Base-by-base conservation (phyloP, 2,888 invertebrate genomes). In the Cantharis flavilabris region DNA sequence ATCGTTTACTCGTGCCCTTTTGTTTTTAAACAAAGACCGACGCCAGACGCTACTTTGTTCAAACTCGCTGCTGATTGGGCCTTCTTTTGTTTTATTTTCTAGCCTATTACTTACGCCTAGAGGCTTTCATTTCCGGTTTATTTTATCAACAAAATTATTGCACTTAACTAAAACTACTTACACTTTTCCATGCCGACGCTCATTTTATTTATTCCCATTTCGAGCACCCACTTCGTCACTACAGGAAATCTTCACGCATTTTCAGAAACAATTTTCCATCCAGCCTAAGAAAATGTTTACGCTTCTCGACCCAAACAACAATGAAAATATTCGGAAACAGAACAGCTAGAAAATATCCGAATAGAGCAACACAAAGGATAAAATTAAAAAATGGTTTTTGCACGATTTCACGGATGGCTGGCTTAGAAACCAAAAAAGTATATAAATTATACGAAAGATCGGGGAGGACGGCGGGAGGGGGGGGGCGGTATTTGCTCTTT, bases 41-140 rank as follows among this genome's bases (percentile, higher is more conserved):
- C 86, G 86, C 86, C 86, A 86, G 86, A 86, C 86, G 84, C 85
- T 86, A 86, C 86, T 86, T 86, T 86, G 86, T 86, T 86, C 83
- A 83, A 82, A 84, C 84, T 86, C 84, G 79, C 79, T 83, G 81
- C 84, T 86, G 87, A 87, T 87, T 87, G 86, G 86, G 83, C 83
- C 82, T 83, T 85, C 86, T 86, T 87, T 87, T 87, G 87, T 87
- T 86, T 86, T 86, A 85, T 86, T 85, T 84, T 82, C 83, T 85
- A 83, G 83, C 84, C 85, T 84, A 86, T 86, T 86, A 86, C 85
- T 86, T 84, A 85, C 84, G 85, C 85, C 86, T 84, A 84, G 83
- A 81, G 83, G 83, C 85, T 84, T 84, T 83, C 84, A 84, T 85
- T 84, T 86, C 83, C 84, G 81, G 81, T 81, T 83, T 82, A 83